These are phyloP conservation scores for Indri indri DNA, from an alignment of 2,113 vertebrate species.

Conservation along the genomic window DNA sequence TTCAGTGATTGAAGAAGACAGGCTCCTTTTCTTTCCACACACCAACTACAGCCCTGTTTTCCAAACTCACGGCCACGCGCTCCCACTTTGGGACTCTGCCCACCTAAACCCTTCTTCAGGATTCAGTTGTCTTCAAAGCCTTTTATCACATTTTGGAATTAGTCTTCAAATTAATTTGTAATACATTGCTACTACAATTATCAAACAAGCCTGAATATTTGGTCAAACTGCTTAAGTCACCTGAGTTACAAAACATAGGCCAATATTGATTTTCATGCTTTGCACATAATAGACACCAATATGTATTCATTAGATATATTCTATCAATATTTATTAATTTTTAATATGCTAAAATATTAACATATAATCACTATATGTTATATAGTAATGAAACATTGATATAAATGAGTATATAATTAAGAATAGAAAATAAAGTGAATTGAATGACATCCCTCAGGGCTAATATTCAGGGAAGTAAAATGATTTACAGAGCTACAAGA, in stretches of 20 bases:
- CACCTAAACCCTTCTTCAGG: background rate
- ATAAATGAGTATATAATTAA: slow-evolving; percentile 26
- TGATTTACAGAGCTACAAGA: background rate
- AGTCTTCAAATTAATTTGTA: background rate
- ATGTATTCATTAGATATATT: background rate
- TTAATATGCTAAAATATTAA: slow-evolving; percentile 7
- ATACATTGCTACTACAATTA: background rate
- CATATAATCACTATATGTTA: background rate
- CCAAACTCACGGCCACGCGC: background rate
- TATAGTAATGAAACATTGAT: background rate
- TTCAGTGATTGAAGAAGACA: background rate
- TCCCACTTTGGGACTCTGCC: background rate
- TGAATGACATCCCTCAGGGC: background rate
- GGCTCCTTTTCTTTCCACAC: background rate
- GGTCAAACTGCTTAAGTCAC: background rate
- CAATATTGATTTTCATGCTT: background rate
- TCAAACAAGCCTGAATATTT: background rate
- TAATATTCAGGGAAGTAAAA: background rate
- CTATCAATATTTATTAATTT: background rate
- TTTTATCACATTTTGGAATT: background rate
- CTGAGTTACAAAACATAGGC: background rate
- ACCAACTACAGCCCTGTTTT: background rate
- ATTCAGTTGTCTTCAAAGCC: background rate
- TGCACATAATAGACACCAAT: background rate
- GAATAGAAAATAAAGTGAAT: background rate